phyloP scores from a whole-genome alignment of 2,113 vertebrate species.

The Siniperca chuatsi region DNA sequence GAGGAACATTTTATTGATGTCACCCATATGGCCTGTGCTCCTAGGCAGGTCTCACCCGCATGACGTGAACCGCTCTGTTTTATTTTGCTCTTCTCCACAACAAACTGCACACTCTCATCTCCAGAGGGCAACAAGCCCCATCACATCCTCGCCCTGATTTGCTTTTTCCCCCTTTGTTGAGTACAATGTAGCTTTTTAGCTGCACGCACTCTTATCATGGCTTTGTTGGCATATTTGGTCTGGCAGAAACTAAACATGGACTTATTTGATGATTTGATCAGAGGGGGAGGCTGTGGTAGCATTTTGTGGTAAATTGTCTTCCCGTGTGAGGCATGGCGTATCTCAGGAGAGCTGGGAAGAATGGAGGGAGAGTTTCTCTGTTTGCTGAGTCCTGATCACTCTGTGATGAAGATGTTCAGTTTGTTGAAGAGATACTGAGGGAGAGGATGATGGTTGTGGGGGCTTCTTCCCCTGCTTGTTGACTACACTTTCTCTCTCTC shows the following conservation, averaged over 20 bases:
- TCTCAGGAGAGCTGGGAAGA: slow-evolving; percentile 55
- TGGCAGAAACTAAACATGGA: slow-evolving; percentile 70
- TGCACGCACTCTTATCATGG: slow-evolving; percentile 63
- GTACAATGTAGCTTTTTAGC: slow-evolving; percentile 82
- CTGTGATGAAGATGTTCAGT: slow-evolving; percentile 47
- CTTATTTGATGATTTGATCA: slow-evolving; percentile 60
- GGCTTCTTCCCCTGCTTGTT: slow-evolving; percentile 21
- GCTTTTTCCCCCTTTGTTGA: slow-evolving; percentile 53
- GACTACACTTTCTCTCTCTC: slow-evolving; percentile 18
- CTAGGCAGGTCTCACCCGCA: slow-evolving; percentile 72
- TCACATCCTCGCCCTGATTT: slow-evolving; percentile 74
- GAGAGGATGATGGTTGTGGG: slow-evolving; percentile 39
- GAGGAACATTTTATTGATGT: slow-evolving; percentile 45
- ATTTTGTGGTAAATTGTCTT: slow-evolving; percentile 48
- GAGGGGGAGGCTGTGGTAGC: slow-evolving; percentile 20
- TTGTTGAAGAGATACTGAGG: slow-evolving; percentile 59
- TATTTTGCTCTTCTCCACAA: slow-evolving; percentile 63
- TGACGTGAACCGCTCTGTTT: slow-evolving; percentile 57
- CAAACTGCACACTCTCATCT: slow-evolving; percentile 66
- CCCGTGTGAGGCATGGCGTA: slow-evolving; percentile 59
- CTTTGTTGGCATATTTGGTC: slow-evolving; percentile 75
- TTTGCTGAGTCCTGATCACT: slow-evolving; percentile 57
- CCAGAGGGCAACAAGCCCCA: slow-evolving; percentile 69
- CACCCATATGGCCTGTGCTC: slow-evolving; percentile 43
- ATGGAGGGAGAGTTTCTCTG: slow-evolving; percentile 70